Evolutionary conservation across 2,113 vertebrate species (phyloP).

Genomic region (Paracanthobrama guichenoti): DNA sequence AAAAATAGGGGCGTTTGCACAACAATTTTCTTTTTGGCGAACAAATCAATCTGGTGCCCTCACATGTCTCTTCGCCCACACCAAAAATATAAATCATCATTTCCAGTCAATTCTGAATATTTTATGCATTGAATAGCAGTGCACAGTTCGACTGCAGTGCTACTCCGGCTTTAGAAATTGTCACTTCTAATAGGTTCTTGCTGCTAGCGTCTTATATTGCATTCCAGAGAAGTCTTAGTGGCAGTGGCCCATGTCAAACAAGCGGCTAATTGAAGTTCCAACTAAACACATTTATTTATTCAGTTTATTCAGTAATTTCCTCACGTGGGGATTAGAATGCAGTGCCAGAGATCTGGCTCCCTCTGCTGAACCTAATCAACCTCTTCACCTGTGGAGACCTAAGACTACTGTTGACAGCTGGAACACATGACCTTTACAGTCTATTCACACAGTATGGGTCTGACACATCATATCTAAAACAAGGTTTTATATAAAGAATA

Average conservation of each 20-base stretch:
- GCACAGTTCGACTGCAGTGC: constrained; percentile 8
- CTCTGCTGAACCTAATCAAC: constrained; percentile 53
- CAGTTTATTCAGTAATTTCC: constrained; percentile 30
- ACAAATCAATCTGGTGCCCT: constrained; percentile 1
- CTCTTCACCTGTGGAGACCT: constrained; percentile 37
- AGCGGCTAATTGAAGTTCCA: constrained; percentile 33
- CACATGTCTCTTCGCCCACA: not conserved
- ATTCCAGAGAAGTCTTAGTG: constrained; percentile 36
- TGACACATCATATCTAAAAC: not conserved
- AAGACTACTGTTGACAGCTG: not conserved
- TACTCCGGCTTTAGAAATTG: constrained; percentile 5
- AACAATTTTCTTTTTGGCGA: constrained; percentile 36
- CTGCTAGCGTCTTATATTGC: not conserved
- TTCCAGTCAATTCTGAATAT: constrained; percentile 31
- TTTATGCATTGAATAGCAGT: constrained; percentile 36
- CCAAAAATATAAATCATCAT: constrained; percentile 24
- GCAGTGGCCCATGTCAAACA: constrained; percentile 31
- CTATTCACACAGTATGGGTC: not conserved
- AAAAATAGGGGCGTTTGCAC: constrained; percentile 10
- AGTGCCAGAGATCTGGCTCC: constrained; percentile 44
- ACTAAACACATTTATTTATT: constrained; percentile 34
- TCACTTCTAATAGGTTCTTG: constrained; percentile 29
- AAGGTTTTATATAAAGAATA: not conserved
- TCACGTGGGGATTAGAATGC: constrained; percentile 18
- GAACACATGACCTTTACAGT: constrained; percentile 2